Conservation (phyloP, 2,888 invertebrate genomes). For the Macrosiphum euphorbiae region DNA sequence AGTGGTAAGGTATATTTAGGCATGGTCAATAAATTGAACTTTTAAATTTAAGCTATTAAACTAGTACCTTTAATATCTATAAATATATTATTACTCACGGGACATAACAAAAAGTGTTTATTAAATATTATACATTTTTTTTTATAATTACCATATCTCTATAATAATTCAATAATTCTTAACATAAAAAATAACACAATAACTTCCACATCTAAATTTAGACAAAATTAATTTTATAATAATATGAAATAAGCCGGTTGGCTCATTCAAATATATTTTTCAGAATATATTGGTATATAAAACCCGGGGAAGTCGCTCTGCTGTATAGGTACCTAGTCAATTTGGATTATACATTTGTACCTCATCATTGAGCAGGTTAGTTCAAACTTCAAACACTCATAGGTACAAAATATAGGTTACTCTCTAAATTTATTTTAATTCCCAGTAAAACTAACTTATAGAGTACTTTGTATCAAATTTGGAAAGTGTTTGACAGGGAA, state of each 20-base stretch:
- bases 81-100: too few species aligned
- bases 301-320: neutral
- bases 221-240: neutral
- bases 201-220: neutral
- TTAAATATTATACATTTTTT: neutral
- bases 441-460: neutral
- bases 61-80: too few species aligned
- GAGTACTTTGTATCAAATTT: neutral
- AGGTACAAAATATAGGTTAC: neutral
- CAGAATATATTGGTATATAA: neutral
- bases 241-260: neutral
- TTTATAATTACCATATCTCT: too few species aligned
- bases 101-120: neutral
- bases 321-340: neutral
- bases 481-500: neutral
- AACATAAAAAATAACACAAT: too few species aligned
- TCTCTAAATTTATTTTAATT: neutral
- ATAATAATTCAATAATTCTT: neutral
- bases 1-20: too few species aligned
- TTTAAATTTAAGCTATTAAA: too few species aligned
- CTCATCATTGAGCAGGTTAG: neutral
- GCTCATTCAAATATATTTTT: neutral
- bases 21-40: too few species aligned
- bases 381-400: too few species aligned
- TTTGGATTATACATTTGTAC: neutral